These are phyloP conservation scores for Parapsyche elsis DNA, from an alignment of 1,140 invertebrate genomes.

Conservation along the genomic window DNA sequence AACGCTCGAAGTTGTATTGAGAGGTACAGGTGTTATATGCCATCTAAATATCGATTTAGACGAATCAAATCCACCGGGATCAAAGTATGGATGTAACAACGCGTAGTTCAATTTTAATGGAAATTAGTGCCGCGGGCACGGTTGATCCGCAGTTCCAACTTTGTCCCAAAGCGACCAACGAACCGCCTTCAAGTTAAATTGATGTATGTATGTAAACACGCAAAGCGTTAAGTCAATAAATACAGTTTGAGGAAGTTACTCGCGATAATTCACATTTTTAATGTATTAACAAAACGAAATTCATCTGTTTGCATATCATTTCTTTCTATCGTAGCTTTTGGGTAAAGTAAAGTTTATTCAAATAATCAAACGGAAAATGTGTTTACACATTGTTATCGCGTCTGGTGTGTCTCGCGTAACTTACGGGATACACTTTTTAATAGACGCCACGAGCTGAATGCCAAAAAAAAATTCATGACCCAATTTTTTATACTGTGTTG, in stretches of 20 bases:
- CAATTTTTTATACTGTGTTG: background rate
- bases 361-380: background rate
- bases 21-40: background rate
- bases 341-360: background rate
- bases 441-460: background rate
- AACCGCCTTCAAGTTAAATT: background rate
- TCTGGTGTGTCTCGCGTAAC: background rate
- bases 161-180: background rate
- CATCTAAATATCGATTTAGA: background rate
- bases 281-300: too few relatives aligned
- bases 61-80: background rate
- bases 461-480: background rate
- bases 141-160: background rate
- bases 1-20: too few relatives aligned
- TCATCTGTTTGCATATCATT: too few relatives aligned
- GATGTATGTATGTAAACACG: background rate
- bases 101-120: background rate
- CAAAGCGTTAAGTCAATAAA: background rate
- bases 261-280: too few relatives aligned
- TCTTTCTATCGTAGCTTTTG: background rate
- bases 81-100: background rate
- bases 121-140: background rate
- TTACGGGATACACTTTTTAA: background rate
- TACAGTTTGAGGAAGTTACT: background rate
- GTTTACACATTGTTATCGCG: constrained; percentile 16